Percentiles rank a stretch among this genome's conserved stretches.
Evolutionary conservation across 2,113 vertebrate species (phyloP).

Genomic region (Cyanoderma ruficeps): DNA sequence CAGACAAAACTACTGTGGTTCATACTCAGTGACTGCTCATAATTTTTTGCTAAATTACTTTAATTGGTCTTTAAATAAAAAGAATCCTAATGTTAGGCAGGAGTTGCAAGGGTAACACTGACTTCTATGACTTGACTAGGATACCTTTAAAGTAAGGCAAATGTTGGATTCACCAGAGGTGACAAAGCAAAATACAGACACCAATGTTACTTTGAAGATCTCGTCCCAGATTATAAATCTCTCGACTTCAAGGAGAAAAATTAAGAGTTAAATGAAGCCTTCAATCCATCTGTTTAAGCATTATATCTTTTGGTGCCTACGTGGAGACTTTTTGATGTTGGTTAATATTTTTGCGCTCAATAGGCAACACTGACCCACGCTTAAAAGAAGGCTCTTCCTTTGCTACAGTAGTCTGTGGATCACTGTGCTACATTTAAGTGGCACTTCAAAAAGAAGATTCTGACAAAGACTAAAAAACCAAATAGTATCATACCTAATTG

Average conservation of each 20-base stretch:
- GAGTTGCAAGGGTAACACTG: not conserved
- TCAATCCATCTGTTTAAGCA: not conserved
- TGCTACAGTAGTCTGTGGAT: not conserved
- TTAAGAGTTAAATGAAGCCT: not conserved
- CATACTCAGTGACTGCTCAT: not conserved
- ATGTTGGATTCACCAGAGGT: not conserved
- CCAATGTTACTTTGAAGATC: not conserved
- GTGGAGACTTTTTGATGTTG: not conserved
- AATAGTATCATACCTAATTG: not conserved
- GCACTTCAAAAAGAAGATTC: not conserved
- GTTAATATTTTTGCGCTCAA: not conserved
- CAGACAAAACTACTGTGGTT: accelerated
- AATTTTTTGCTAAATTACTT: not conserved
- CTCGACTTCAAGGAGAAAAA: not conserved
- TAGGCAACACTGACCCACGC: not conserved
- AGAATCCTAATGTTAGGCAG: not conserved
- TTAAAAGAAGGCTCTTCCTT: not conserved
- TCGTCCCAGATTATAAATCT: not conserved
- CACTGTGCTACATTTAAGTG: not conserved
- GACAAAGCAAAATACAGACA: not conserved
- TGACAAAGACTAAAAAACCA: not conserved
- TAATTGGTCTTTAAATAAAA: not conserved
- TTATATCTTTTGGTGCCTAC: not conserved
- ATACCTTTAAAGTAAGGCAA: not conserved
- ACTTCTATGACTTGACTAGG: not conserved